Conservation (phyloP, 2,797 vertebrate genomes). For the Ctenochaetus hawaiiensis region DNA sequence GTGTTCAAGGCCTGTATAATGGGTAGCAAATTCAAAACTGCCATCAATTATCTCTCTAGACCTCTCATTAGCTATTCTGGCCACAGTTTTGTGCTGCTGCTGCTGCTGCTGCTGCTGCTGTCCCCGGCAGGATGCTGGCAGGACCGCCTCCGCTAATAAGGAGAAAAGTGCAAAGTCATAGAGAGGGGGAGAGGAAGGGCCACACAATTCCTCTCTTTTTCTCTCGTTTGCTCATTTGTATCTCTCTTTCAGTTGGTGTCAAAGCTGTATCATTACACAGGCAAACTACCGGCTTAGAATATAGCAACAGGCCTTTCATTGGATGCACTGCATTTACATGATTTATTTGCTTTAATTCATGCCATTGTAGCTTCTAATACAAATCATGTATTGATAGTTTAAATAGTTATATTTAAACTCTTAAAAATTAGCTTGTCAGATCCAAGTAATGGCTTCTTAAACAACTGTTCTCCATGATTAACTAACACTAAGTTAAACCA, state of each 20-base stretch:
- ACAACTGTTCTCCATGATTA: not conserved
- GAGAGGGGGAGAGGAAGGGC: slow-evolving; percentile 28
- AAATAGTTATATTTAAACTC: not conserved
- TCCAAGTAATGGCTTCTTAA: not conserved
- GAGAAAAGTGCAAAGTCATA: slow-evolving; percentile 83
- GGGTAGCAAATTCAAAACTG: slow-evolving; percentile 72
- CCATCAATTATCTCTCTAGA: slow-evolving; percentile 71
- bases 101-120: slow-evolving; percentile 48
- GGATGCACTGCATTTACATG: not conserved
- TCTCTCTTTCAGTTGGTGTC: slow-evolving; percentile 17
- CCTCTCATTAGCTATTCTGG: slow-evolving; percentile 80
- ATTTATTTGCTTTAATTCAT: not conserved
- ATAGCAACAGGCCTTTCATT: not conserved
- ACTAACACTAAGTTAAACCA: not conserved
- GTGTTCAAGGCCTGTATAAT: slow-evolving; percentile 56
- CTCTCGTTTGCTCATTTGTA: slow-evolving; percentile 38
- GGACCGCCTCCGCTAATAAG: slow-evolving; percentile 66
- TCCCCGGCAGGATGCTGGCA: slow-evolving; percentile 63
- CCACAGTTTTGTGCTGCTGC: slow-evolving; percentile 60
- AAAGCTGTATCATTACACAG: slow-evolving; percentile 24
- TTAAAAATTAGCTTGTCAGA: not conserved
- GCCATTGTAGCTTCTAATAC: not conserved
- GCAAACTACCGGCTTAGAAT: not conserved
- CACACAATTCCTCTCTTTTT: slow-evolving; percentile 28
- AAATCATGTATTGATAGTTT: not conserved